A percentile compares a stretch with the other conserved stretches of the same genome.
Evolutionary conservation across 2,888 invertebrate genomes (phyloP).

Genomic region (Pandemis heparana): DNA sequence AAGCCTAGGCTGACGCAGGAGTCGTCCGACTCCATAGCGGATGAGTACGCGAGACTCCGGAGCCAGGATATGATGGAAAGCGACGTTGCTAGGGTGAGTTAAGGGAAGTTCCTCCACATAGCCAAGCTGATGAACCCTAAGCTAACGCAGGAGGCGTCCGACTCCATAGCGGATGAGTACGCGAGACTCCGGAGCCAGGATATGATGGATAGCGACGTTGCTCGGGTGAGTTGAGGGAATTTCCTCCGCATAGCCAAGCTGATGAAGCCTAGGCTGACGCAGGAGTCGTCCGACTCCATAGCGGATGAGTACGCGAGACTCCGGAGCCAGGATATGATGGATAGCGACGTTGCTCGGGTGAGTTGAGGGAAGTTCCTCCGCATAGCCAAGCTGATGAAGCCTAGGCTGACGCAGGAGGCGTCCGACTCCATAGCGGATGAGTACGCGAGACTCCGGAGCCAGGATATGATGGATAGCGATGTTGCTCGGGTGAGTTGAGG

Average conservation of each 20-base stretch:
- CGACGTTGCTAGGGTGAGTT: conserved; percentile 93
- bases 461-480: conserved; percentile 93
- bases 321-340: conserved; percentile 94
- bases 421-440: conserved; percentile 96
- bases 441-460: conserved; percentile 95
- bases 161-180: conserved; percentile 97
- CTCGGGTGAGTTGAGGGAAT: conserved; percentile 90
- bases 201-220: conserved; percentile 93
- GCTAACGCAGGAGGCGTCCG: conserved; percentile 95
- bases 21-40: conserved; percentile 95
- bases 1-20: conserved; percentile 96
- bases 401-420: conserved; percentile 95
- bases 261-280: conserved; percentile 95
- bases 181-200: conserved; percentile 96
- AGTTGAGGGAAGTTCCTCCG: conserved; percentile 95
- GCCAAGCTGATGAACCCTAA: conserved; percentile 97
- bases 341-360: conserved; percentile 95
- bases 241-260: conserved; percentile 98
- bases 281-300: conserved; percentile 95
- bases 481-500: conserved; percentile 93
- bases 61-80: conserved; percentile 94
- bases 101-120: conserved; percentile 95
- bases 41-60: conserved; percentile 96
- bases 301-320: conserved; percentile 97
- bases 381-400: conserved; percentile 97